Evolutionary conservation across 2,797 vertebrate species (phyloP), one percentile per base, ranked within the genome.

Genomic region (Luscinia luscinia): DNA sequence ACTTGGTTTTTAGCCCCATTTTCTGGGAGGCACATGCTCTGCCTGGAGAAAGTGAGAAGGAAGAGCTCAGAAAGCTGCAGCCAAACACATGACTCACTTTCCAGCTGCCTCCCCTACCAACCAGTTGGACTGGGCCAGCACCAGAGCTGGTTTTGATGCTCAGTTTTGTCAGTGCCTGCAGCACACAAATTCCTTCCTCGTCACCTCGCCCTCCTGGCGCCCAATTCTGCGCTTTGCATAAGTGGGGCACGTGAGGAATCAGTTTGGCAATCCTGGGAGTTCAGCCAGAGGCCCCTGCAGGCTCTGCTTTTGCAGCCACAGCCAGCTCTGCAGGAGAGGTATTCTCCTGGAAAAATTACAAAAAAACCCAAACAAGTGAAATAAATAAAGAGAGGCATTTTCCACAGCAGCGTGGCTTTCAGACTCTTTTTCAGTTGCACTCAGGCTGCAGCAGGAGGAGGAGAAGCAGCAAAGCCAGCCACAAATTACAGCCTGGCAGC

Each of bases 211-310:
- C 63, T 95, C 48, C 45, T 88, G 4, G 2, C 5, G 0, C 36
- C 68, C 52, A n/a, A 2, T 69, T 93, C 70, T 19, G 12, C 0
- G 0, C 72, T 90, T 84, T 82, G 49, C 72, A 38, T 34, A 63
- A 89, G 52, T 9, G 2, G 59, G 10, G 1, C 74, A 89, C 22
- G 26, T 75, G 81, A 94, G 84, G 55, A 63, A 46, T 67, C 74
- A 63, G 34, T 96, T 90, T 85, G 81, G 92, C 82, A 96, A 92
- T 85, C 58, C 57, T 0, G 1, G 84, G 92, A 94, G 79, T n/a
- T 40, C 54, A 62, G 94, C 89, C 94, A 95, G 93, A 85, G 92
- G 82, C 89, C 89, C 91, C 90, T 89, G 88, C 80, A 79, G 94
- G 88, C 93, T 74, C 86, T 79, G 77, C 2, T 91, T 95, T 91